Conservation (phyloP, 2,888 invertebrate species). For the Chymomyza amoena region DNA sequence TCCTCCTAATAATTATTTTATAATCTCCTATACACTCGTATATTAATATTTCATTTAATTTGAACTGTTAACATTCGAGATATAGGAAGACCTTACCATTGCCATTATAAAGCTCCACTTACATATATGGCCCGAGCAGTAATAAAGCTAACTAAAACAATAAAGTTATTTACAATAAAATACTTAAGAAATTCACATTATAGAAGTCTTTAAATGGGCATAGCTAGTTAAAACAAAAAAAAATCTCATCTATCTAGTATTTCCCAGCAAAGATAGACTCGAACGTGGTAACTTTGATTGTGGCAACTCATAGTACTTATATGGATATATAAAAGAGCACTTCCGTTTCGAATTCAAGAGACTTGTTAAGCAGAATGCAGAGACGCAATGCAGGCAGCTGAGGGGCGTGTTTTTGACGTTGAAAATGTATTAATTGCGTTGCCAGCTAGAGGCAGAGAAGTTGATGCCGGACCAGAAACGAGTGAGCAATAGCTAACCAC, state of each 20-base stretch:
- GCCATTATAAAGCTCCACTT: background rate
- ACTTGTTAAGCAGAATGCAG: background rate
- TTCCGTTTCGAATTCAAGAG: constrained; percentile 1
- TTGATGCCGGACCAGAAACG: constrained; percentile 1
- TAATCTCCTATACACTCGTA: too few species aligned
- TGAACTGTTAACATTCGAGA: too few species aligned
- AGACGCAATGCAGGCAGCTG: background rate
- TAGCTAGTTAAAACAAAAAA: background rate
- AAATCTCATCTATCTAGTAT: background rate
- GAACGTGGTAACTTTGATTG: background rate
- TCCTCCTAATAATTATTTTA: too few species aligned
- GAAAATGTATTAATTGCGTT: background rate
- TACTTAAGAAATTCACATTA: background rate
- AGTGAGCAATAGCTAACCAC: constrained; percentile 48
- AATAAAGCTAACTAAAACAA: background rate
- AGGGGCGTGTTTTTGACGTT: background rate
- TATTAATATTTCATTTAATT: too few species aligned
- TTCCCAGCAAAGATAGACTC: background rate
- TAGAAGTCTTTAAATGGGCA: background rate
- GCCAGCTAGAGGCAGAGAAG: background rate
- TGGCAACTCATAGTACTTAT: background rate
- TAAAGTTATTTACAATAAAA: background rate
- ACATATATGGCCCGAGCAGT: background rate
- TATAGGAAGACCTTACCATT: background rate
- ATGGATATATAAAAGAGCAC: background rate